These are phyloP conservation scores for Gadus chalcogrammus DNA, from an alignment of 2,113 vertebrate genomes.

Conservation along the genomic window DNA sequence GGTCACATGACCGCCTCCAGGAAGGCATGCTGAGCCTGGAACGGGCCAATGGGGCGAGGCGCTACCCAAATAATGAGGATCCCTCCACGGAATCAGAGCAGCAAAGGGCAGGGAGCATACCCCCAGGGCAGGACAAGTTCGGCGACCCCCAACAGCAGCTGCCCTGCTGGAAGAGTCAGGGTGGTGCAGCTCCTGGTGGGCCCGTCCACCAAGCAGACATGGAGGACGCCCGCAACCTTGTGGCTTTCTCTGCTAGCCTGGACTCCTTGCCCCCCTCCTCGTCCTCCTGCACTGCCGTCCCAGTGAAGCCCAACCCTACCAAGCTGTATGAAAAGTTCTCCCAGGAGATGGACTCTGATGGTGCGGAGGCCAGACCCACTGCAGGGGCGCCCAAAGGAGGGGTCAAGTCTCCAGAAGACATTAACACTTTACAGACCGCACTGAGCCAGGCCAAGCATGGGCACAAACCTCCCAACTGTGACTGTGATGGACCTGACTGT, in stretches of 20 bases:
- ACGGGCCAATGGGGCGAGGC: conserved; percentile 83
- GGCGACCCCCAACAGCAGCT: conserved; percentile 62
- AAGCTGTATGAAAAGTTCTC: conserved; percentile 89
- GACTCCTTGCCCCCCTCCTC: conserved; percentile 78
- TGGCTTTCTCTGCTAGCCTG: conserved; percentile 88
- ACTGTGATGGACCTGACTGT: conserved; percentile 93
- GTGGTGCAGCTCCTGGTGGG: conserved; percentile 34
- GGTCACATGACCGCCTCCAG: conserved; percentile 90
- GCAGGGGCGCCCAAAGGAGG: conserved; percentile 54
- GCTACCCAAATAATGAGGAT: conserved; percentile 67
- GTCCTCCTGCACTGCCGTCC: conserved; percentile 53
- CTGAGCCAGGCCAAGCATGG: conserved; percentile 88
- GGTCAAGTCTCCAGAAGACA: conserved; percentile 74
- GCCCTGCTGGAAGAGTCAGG: conserved; percentile 53
- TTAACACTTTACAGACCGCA: conserved; percentile 83
- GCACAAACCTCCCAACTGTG: conserved; percentile 92
- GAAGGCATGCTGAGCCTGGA: conserved; percentile 84
- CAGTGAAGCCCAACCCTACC: conserved; percentile 60
- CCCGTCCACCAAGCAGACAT: conserved; percentile 70
- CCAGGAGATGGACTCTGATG: conserved; percentile 80
- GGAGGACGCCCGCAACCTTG: conserved; percentile 89
- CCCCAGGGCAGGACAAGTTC: conserved; percentile 57
- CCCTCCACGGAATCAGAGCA: conserved; percentile 57
- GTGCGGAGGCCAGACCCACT: conserved; percentile 46
- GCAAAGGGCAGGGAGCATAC: conserved; percentile 69